Evolutionary conservation across 2,888 invertebrate species (phyloP), one percentile per base, ranked within the genome.

Genomic region (Chesias legatella): DNA sequence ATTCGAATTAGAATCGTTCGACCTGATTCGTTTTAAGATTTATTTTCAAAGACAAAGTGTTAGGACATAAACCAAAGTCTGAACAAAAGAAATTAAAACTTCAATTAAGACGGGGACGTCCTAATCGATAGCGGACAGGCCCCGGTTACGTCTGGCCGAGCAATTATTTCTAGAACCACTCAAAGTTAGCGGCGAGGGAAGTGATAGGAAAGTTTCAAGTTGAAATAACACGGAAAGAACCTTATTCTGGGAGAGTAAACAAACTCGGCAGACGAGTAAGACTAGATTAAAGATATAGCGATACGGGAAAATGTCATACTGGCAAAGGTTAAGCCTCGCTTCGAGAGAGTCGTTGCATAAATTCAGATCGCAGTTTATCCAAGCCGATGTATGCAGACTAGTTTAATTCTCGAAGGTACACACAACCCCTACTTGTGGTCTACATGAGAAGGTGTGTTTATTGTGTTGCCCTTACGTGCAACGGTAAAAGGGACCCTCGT

Each of bases 241-340:
- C 29, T 42, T 24, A 27, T 31, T 32, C 25, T 30, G 36, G 33
- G 28, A 33, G 42, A 39, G 42, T 28, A 31, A 29, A 57, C 62
- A 60, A 34, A 48, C 42, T 34, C 34, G 34, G 54, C 46, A 35
- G 49, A 40, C 37, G 26, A 58, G 58, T 55, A 53, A 58, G 54
- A 52, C 13, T 17, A 53, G 49, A 55, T 59, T 56, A 17, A 3
- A 17, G n/a, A 57, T 53, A 62, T 61, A 53, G 48, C 48, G 51
- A 44, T 33, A 57, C 50, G 41, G 63, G 26, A 33, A 48, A 74
- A 73, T 73, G 72, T 66, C 73, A 70, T 57, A 57, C 55, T 64
- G 57, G 54, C 64, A 65, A 43, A 65, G 68, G 68, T 72, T 60
- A 68, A 63, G 56, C 56, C 49, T 53, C 52, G 39, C 51, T 48